phyloP scores from a whole-genome alignment of 2,113 vertebrate species.

The Petaurus breviceps region DNA sequence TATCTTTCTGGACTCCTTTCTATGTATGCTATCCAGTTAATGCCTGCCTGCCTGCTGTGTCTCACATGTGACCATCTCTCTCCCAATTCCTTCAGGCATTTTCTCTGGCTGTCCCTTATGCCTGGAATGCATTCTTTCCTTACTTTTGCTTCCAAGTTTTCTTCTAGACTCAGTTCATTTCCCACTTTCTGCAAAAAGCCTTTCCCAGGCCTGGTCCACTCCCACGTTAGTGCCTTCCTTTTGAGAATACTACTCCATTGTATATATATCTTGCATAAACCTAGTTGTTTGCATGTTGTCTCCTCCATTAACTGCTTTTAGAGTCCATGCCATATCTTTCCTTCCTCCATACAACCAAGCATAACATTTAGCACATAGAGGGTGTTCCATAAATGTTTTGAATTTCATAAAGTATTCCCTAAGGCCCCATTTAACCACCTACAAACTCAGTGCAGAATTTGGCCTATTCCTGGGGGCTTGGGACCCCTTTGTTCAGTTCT shows the following conservation, averaged over 20 bases:
- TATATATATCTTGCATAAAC: no score
- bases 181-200: background rate
- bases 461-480: background rate
- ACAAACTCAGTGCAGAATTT: background rate
- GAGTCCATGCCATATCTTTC: background rate
- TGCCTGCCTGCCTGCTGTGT: background rate
- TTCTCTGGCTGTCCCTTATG: background rate
- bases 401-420: background rate
- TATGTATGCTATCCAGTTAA: background rate
- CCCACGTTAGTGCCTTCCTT: background rate
- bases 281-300: no score
- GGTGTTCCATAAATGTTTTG: background rate
- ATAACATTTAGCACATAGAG: background rate
- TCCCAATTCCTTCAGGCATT: background rate
- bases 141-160: background rate
- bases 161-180: background rate
- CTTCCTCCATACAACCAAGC: background rate
- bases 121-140: background rate
- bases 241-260: background rate
- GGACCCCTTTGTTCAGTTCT: background rate
- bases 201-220: background rate
- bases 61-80: background rate
- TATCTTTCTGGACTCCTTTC: background rate
- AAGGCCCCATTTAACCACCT: background rate
- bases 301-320: background rate